Percentiles rank a stretch among this genome's conserved stretches.
These are phyloP conservation scores for Pygoscelis antarcticus DNA, from an alignment of 2,113 vertebrate species.

Conservation along the genomic window DNA sequence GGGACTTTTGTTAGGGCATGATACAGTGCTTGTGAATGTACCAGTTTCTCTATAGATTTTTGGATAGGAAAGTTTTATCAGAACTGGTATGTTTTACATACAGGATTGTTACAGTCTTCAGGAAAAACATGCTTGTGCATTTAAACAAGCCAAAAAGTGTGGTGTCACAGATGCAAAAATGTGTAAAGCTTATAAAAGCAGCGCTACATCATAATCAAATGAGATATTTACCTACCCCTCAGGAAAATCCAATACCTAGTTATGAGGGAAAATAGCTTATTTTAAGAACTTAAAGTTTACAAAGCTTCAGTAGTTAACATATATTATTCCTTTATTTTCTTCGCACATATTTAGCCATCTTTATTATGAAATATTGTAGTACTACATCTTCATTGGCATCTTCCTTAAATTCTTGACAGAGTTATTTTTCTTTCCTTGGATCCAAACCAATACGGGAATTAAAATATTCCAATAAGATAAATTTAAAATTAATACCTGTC, in stretches of 20 bases:
- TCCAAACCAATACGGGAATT: background rate
- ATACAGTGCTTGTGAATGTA: background rate
- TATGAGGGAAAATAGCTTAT: background rate
- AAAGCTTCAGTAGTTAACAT: background rate
- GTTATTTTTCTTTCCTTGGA: background rate
- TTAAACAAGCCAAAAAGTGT: background rate
- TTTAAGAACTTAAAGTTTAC: background rate
- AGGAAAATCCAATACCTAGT: background rate
- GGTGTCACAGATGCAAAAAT: background rate
- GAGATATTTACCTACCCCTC: background rate
- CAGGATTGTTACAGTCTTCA: background rate
- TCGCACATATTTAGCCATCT: background rate
- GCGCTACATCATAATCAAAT: background rate
- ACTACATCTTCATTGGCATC: background rate
- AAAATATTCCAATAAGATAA: background rate
- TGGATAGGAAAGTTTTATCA: background rate
- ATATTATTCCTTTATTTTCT: background rate
- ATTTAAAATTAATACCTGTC: background rate
- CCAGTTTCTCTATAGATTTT: background rate
- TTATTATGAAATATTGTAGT: background rate
- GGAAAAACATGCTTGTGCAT: background rate
- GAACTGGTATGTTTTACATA: background rate
- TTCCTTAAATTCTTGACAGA: background rate
- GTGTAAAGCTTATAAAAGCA: background rate
- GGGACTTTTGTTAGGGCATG: background rate